phyloP scores from a whole-genome alignment of 2,888 invertebrate genomes.

The Lycocerus yunnanus region DNA sequence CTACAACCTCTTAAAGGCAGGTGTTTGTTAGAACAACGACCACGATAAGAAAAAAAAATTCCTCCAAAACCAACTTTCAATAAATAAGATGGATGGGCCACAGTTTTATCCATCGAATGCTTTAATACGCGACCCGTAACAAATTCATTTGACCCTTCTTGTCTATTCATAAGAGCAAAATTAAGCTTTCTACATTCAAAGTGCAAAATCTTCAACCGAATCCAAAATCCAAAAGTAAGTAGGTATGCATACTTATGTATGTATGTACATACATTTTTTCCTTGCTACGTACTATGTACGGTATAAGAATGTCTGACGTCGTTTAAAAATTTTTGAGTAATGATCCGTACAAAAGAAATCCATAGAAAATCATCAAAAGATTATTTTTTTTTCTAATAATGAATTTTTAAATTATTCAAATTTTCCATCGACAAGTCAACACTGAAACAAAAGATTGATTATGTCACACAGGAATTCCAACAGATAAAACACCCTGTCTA shows the following conservation, averaged over 20 bases:
- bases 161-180: not conserved
- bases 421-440: not conserved
- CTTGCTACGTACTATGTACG: too few species aligned
- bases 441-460: not conserved
- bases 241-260: not conserved
- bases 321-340: not conserved
- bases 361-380: not conserved
- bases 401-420: not conserved
- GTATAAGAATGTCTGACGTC: not conserved
- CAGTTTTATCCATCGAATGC: not conserved
- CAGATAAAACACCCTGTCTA: not conserved
- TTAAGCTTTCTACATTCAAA: not conserved
- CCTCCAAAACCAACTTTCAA: not conserved
- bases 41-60: not conserved
- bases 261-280: too few species aligned
- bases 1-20: slow-evolving; percentile 5
- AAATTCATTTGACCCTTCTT: not conserved
- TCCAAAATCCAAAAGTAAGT: not conserved
- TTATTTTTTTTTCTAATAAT: not conserved
- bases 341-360: not conserved
- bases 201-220: not conserved
- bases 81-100: not conserved
- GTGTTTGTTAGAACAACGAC: slow-evolving; percentile 15
- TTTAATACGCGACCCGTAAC: not conserved
- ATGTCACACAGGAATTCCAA: not conserved